These are phyloP conservation scores for Alosa alosa DNA, from an alignment of 2,113 vertebrate species.

Conservation along the genomic window DNA sequence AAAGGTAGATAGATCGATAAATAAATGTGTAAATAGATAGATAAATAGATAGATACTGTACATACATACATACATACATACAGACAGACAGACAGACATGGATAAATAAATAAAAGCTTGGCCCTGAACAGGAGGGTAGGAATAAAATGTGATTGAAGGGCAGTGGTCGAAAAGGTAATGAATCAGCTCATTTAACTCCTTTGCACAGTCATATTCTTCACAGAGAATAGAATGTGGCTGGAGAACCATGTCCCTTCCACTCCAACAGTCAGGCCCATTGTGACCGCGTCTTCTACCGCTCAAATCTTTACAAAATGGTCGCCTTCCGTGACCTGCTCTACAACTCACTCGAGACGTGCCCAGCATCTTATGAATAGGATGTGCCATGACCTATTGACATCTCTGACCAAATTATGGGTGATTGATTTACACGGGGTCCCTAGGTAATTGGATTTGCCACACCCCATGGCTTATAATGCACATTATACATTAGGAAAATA, in stretches of 20 bases:
- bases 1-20: not conserved
- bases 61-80: too few species aligned
- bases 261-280: not conserved
- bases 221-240: not conserved
- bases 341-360: not conserved
- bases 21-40: not conserved
- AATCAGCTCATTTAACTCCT: not conserved
- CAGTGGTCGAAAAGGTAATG: not conserved
- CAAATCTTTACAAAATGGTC: not conserved
- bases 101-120: not conserved
- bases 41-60: too few species aligned
- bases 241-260: not conserved
- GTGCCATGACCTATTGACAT: constrained; percentile 4
- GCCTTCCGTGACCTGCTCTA: not conserved
- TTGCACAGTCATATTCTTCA: not conserved
- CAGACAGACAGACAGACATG: too few species aligned
- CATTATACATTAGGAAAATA: not conserved
- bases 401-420: not conserved
- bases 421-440: not conserved
- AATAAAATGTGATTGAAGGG: not conserved
- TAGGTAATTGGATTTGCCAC: not conserved
- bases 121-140: too few species aligned
- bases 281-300: not conserved
- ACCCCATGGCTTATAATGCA: constrained; percentile 7
- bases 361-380: not conserved